Base-by-base conservation (phyloP, 1,140 invertebrate species). In the Camponotus floridanus region DNA sequence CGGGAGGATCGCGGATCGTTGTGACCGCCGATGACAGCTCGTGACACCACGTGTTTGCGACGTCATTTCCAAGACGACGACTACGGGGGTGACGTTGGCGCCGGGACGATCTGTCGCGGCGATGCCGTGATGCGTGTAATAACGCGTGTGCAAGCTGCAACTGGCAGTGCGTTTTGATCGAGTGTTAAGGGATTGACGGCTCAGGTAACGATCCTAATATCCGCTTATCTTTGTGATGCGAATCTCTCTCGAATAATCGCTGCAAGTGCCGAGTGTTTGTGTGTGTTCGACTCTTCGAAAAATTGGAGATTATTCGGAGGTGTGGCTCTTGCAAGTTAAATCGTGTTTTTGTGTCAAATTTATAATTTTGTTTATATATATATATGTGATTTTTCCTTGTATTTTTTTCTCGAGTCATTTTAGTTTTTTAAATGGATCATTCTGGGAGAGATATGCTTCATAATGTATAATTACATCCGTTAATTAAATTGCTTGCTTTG, bases 51-150 rank as follows among this genome's bases (percentile, higher is more conserved):
- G 88, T 89, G 88, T 76, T 83, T 62, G 26, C 62, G 39, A 59
- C 81, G 73, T 65, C 42, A 78, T 65, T 65, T 78, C 42, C 45
- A 74, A 62, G 70, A 84, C 70, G 61, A 55, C 13, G 59, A 76
- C 81, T 57, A 8, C 31, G 21, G 33, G n/a, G 39, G 68, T 81
- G 55, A 74, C 79, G 57, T 57, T 78, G 15, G 36, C 45, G 73
- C 21, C 59, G 45, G 48, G 33, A 64, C 51, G 36, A 78, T 76
- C 26, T 39, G 18, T 36, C 31, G 39, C 45, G 67, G 15, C 45
- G 62, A 76, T 89, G 87, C 57, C 36, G 76, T 65, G 76, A 86
- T 81, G 84, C 85, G 84, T 76, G 87, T 88, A 78, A 51, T 51
- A 51, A 85, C 70, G 59, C 18, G 81, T 85, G 81, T 78, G 81